Percentiles rank a stretch among this genome's conserved stretches.
Conservation (phyloP, 1,140 invertebrate genomes). For the Lysiphlebus fabarum region DNA sequence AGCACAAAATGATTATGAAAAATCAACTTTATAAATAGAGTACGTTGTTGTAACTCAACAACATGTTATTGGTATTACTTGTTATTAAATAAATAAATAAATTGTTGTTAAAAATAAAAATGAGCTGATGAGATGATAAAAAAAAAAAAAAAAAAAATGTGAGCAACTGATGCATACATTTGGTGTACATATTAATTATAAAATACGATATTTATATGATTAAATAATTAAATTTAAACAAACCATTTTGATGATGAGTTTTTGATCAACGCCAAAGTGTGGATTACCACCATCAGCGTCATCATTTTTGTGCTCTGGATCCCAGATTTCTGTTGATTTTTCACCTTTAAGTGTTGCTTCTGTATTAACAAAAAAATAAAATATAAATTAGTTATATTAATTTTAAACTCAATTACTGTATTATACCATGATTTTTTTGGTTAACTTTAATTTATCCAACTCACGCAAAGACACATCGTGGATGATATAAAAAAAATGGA, state of each 20-base stretch:
- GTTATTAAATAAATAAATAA: too few species aligned
- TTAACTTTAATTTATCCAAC: not conserved
- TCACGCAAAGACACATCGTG: not conserved
- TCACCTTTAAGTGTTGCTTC: slow-evolving; percentile 46
- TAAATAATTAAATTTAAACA: slow-evolving; percentile 2
- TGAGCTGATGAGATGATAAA: too few species aligned
- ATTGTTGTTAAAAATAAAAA: too few species aligned
- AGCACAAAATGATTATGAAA: too few species aligned
- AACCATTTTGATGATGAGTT: slow-evolving; percentile 55
- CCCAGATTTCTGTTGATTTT: slow-evolving; percentile 49
- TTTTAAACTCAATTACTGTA: not conserved
- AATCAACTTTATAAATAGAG: too few species aligned
- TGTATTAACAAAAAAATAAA: slow-evolving; percentile 32
- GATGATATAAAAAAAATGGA: not conserved
- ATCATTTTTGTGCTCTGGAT: slow-evolving; percentile 51
- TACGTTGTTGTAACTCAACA: too few species aligned
- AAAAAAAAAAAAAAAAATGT: too few species aligned
- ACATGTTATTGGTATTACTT: too few species aligned
- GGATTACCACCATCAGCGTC: slow-evolving; percentile 46
- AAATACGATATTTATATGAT: too few species aligned
- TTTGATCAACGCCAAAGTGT: slow-evolving; percentile 51
- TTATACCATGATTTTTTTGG: not conserved
- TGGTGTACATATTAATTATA: too few species aligned
- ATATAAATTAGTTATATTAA: slow-evolving; percentile 10
- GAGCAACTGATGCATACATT: too few species aligned